Evolutionary conservation across 2,113 vertebrate genomes (phyloP), one percentile per base, ranked within the genome.

Genomic region (Zosterops pallidus): DNA sequence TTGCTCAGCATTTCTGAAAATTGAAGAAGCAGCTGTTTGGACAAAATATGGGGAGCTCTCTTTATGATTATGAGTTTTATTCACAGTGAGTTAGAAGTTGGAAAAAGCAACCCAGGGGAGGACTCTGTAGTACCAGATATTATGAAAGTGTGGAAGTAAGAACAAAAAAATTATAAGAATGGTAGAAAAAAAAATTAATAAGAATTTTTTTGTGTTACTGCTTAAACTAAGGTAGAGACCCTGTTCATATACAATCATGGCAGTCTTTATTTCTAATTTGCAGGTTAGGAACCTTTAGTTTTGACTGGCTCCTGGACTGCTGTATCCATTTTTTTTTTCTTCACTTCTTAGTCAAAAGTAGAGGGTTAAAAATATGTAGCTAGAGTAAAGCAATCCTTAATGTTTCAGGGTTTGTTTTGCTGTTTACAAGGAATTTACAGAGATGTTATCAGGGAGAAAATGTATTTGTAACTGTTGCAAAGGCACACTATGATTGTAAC

Each of bases 1-100:
- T 56, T 76, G 17, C 18, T 75, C 56, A 71, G 12, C 6, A 63
- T 86, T 78, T 92, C 47, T 83, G 35, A 86, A 88, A 93, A 75
- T 31, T 4, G 1, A 78, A 25, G 44, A 75, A 82, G 9, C 17
- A 46, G 44, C n/a, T 49, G 2, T 86, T 86, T 71, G 25, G 56
- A 60, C 8, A 37, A 75, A 93, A 60, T n/a, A n/a, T 5, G 18
- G 5, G 3, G 9, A 13, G 4, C 0, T 56, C 2, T 69, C 18
- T 42, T 26, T 44, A 39, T 18, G 8, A 56, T 39, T 35, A 37
- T 5, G 9, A 2, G 4, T 72, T 52, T 86, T 47, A 56, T 33
- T 47, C 22, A 24, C 25, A 89, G 28, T 20, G 15, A 78, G 52
- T 69, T 64, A 52, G 16, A 86, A 83, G 16, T 3, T 49, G 37